Base-by-base conservation (phyloP, 2,113 vertebrate genomes). In the Etheostoma spectabile region DNA sequence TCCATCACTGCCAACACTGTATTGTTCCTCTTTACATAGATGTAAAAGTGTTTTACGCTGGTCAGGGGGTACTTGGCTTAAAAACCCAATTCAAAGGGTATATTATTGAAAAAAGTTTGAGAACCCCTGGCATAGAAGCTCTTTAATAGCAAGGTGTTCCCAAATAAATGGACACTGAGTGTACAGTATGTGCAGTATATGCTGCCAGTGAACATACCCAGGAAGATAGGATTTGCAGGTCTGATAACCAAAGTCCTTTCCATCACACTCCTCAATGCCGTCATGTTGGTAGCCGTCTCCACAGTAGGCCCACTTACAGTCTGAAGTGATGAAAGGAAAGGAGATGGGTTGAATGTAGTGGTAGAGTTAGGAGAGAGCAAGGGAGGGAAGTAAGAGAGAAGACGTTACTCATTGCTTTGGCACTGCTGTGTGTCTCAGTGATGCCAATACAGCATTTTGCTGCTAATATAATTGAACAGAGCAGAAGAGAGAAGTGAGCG, bases 211-310 rank as follows among this genome's bases (percentile, higher is more conserved):
- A 68, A 86, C 96, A 48, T 95, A 99, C 98, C 98, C 98, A 11
- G 98, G 97, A 61, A 99, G 97, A 91, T 99, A 99, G 1, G 97
- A 97, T 91, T 95, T 97, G 79, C 98, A 99, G 1, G 96, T 98
- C 89, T 98, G 95, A 92, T 96, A 96, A 83, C 98, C 98, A 90
- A 99, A 99, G 91, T 99, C 98, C 53, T 96, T 96, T 55, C 97
- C 97, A 11, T 99, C 98, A 0, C 98, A 99, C 90, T 99, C 98
- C 87, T 99, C 98, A 80, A 97, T 96, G 1, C 96, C 98, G 22
- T 96, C 95, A 0, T 97, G 97, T 22, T 93, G 95, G 89, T 97
- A 97, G 52, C 98, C 97, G 7, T 99, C 98, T 76, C 98, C 98
- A 14, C 98, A 99, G 91, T 96, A 97, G 18, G 98, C 98, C 83